A percentile compares a stretch with the other conserved stretches of the same genome.
Evolutionary conservation across 2,888 invertebrate genomes (phyloP).

Genomic region (Lampropteryx suffumata): DNA sequence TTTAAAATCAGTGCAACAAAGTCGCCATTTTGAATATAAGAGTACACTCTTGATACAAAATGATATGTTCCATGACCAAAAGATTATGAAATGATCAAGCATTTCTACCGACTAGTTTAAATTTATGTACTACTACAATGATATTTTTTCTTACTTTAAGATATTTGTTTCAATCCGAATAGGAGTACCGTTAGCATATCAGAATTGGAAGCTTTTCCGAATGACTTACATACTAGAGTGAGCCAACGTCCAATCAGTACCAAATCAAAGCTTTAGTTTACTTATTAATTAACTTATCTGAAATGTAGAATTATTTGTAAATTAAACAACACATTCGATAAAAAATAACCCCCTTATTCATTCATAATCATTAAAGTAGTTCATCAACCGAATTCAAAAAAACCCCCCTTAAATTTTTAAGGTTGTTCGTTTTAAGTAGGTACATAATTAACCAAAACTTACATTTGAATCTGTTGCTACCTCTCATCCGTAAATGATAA

Average conservation of each 20-base stretch:
- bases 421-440: too few relatives aligned
- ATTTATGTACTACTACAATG: slow-evolving; percentile 47
- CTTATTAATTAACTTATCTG: slow-evolving; percentile 37
- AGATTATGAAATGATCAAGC: slow-evolving; percentile 62
- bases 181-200: slow-evolving; percentile 64
- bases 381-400: too few relatives aligned
- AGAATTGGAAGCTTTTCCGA: slow-evolving; percentile 45
- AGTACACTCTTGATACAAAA: slow-evolving; percentile 51
- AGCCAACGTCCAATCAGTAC: slow-evolving; percentile 73
- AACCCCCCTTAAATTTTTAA: too few relatives aligned
- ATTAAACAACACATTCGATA: slow-evolving; percentile 37
- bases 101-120: slow-evolving; percentile 57
- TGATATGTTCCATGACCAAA: slow-evolving; percentile 70
- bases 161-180: slow-evolving; percentile 40
- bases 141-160: slow-evolving; percentile 44
- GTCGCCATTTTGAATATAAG: slow-evolving; percentile 38
- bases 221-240: slow-evolving; percentile 60
- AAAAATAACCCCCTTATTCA: slow-evolving; percentile 36
- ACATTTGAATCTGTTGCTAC: too few relatives aligned
- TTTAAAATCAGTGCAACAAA: slow-evolving; percentile 41
- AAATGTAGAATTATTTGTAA: slow-evolving; percentile 48
- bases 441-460: too few relatives aligned
- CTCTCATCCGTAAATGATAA: too few relatives aligned
- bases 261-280: slow-evolving; percentile 80
- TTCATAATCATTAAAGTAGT: too few relatives aligned